Conservation (phyloP, 2,113 vertebrate species). For the Peucedramus taeniatus region DNA sequence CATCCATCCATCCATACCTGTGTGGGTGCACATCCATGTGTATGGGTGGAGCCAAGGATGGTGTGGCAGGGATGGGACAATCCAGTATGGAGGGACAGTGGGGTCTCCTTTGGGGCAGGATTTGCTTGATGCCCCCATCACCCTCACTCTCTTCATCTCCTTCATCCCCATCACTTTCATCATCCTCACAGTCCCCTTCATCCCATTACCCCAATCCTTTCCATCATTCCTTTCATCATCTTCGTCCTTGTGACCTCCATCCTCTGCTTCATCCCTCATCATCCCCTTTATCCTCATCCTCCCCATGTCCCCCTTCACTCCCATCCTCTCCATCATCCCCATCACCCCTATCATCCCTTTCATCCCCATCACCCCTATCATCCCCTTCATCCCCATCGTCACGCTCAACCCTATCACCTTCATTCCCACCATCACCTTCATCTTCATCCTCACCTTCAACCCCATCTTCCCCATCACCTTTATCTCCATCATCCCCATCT, state of each 20-base stretch:
- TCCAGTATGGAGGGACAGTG: too few species aligned
- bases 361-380: too few species aligned
- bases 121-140: fast-evolving
- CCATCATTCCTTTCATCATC: background rate
- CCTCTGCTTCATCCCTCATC: background rate
- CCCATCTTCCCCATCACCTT: too few species aligned
- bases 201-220: background rate
- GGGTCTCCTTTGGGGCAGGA: background rate
- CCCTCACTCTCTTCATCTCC: background rate
- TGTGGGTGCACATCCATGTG: background rate
- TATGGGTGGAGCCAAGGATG: background rate
- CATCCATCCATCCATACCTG: background rate
- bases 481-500: background rate
- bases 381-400: background rate
- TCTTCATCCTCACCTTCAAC: background rate
- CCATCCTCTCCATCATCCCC: background rate
- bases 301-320: too few species aligned
- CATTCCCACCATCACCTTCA: background rate
- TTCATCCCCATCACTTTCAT: background rate
- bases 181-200: background rate
- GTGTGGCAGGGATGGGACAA: background rate
- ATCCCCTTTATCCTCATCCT: background rate
- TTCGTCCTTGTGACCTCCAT: background rate
- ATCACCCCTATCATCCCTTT: background rate
- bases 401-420: background rate